phyloP scores from a whole-genome alignment of 1,140 invertebrate species.

The Bicyclus anynana region DNA sequence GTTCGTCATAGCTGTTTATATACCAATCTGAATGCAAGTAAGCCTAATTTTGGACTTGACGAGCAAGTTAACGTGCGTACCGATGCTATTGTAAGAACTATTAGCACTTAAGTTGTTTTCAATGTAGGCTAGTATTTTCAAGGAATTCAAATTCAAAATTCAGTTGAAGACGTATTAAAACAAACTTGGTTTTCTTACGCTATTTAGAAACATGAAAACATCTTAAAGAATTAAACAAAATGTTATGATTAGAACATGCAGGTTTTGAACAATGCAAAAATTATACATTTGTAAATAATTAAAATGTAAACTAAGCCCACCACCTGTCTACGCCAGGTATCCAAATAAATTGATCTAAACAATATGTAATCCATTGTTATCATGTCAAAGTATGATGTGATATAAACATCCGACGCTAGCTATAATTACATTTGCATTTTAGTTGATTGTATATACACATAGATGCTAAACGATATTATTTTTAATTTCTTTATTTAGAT shows the following conservation, averaged over 20 bases:
- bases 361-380: constrained; percentile 12
- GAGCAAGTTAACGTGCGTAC: neutral
- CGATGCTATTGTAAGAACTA: neutral
- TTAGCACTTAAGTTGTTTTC: neutral
- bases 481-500: no score
- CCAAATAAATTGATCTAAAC: constrained; percentile 10
- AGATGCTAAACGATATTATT: no score
- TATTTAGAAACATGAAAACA: no score
- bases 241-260: neutral
- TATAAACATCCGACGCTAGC: neutral
- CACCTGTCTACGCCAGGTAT: constrained; percentile 7
- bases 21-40: constrained; percentile 18
- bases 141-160: neutral
- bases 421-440: neutral
- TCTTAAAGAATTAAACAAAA: neutral
- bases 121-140: neutral
- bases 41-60: constrained; percentile 6
- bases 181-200: no score
- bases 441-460: no score
- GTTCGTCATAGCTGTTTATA: constrained; percentile 27
- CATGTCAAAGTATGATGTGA: constrained; percentile 3
- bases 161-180: neutral
- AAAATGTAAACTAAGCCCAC: constrained; percentile 6
- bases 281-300: constrained; percentile 3
- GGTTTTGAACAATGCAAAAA: neutral